Base-by-base conservation (phyloP, 1,140 invertebrate genomes). In the Drosophila hydei region DNA sequence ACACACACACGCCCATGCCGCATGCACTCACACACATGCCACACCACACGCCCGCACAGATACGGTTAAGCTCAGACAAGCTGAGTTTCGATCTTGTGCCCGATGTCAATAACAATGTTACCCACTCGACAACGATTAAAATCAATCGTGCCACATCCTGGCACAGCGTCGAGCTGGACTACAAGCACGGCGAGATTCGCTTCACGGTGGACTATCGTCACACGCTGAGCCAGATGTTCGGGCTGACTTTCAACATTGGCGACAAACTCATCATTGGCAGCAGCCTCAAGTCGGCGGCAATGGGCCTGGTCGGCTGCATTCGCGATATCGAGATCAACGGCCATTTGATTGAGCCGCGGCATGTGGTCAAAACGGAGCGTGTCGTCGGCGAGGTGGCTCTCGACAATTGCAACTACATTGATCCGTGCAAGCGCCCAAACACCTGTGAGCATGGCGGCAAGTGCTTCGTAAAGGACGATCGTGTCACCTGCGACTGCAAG, bases 401-500 rank as follows among this genome's bases (percentile, higher is more conserved):
- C 51, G 97, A 99, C 78, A 97, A 98, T 77, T 98, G 97, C 91
- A 94, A 96, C 71, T 96, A 98, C 72, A 95, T 98, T 0, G 96
- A 98, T 92, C 96, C 97, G 0, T 99, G 97, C 83, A 95, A 95
- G 43, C 92, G 96, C 59, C 96, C 96, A 0, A 97, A 97, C 74
- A 97, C 97, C 40, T 99, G 97, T 87, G 96, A 98, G 90, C 97
- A 99, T 88, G 96, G 95, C 2, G 97, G 97, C 0, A 95, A 96
- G 77, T 99, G 97, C 91, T 96, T 96, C 9, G 96, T 98, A 0
- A 95, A 96, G 81, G 96, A 98, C 91, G 96, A 97, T 72, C 93
- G 95, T 55, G 94, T 98, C 12, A 95, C 95, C 3, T 99, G 97
- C 89, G 96, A 98, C 76, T 99, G 97, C 91, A 95, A 94, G 12